Base-by-base conservation (phyloP, 2,797 vertebrate genomes). In the Scleropages formosus region DNA sequence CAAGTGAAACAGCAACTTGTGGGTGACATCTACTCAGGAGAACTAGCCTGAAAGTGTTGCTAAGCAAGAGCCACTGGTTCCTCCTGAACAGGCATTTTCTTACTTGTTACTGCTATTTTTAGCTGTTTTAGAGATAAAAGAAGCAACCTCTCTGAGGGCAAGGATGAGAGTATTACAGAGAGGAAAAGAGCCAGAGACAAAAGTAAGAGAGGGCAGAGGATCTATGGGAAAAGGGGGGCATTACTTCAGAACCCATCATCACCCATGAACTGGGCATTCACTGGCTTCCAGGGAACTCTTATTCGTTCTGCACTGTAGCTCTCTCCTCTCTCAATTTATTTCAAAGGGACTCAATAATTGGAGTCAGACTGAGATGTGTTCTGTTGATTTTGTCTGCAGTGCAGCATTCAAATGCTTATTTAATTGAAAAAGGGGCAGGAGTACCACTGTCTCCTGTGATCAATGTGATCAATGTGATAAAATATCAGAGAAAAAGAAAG, bases 61-160 rank as follows among this genome's bases (percentile, higher is more conserved):
- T 44, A 69, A 24, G 51, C 66, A 16, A 22, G 15, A 39, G 56
- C 56, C 27, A 44, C 11, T 24, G 9, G 12, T 11, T 13, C 58
- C 3, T 58, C n/a, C 59, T 44, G 18, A 12, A 4, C 69, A 27
- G 13, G 13, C 49, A 56, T 27, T 39, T 76, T 59, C 61, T 61
- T 11, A 20, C 56, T 77, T 22, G n/a, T 16, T 46, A 15, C 58
- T 4, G 31, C 22, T 78, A 88, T 89, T 85, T 91, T 85, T 89
- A 86, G 86, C 76, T 12, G 27, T 77, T 73, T 78, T 76, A 31
- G 74, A 84, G 80, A 88, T 88, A 82, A 87, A 85, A 89, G 84
- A 87, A 85, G 83, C 83, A 82, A 85, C 80, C 77, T 81, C 80
- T 82, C 87, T n/a, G 63, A 76, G 70, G 27, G 64, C 53, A 69